Conservation (phyloP, 2,113 vertebrate genomes). For the Phaethornis superciliosus region DNA sequence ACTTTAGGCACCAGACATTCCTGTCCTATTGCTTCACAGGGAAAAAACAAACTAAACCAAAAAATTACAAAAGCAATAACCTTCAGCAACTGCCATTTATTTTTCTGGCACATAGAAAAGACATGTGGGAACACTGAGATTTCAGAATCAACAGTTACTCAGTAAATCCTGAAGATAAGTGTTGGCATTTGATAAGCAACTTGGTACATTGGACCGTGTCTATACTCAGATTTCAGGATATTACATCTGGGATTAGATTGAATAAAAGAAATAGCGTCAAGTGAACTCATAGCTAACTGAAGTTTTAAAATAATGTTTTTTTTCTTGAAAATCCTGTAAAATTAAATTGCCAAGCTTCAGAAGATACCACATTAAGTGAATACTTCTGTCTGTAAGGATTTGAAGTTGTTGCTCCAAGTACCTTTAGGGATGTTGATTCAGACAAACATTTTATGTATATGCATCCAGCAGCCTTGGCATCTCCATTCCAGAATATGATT, state of each 20-base stretch:
- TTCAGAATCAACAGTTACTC: background rate
- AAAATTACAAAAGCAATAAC: background rate
- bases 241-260: background rate
- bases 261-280: background rate
- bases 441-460: fast-evolving
- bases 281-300: background rate
- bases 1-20: background rate
- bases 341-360: background rate
- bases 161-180: background rate
- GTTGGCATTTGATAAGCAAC: background rate
- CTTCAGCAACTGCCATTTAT: background rate
- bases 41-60: background rate
- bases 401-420: background rate
- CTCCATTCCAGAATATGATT: background rate
- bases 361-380: background rate
- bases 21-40: background rate
- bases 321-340: background rate
- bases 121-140: background rate
- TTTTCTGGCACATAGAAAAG: background rate
- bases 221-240: background rate
- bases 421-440: background rate
- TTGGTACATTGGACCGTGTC: background rate
- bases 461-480: background rate
- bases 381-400: background rate
- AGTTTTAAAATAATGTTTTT: background rate